phyloP scores from a whole-genome alignment of 2,797 vertebrate species.

The Enteromius thamalakanensis region DNA sequence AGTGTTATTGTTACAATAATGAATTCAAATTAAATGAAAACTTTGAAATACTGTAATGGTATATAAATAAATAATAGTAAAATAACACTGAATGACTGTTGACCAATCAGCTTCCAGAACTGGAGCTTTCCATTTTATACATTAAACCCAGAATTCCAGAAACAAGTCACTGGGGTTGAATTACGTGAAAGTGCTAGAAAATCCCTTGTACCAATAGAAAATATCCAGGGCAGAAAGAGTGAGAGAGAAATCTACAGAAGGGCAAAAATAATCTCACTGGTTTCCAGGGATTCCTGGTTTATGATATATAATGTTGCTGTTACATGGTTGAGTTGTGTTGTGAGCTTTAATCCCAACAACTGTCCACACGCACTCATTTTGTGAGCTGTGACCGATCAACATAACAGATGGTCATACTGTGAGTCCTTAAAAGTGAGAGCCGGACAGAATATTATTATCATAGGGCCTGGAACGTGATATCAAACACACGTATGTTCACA shows the following conservation, averaged over 20 bases:
- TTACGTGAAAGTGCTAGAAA: constrained; percentile 10
- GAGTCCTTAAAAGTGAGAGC: constrained; percentile 35
- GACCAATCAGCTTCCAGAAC: neutral
- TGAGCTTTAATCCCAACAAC: constrained; percentile 18
- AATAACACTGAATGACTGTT: neutral
- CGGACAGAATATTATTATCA: constrained; percentile 24
- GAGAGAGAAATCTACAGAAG: neutral
- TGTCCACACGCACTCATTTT: constrained; percentile 13
- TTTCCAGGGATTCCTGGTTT: constrained; percentile 9
- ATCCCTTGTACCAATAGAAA: constrained; percentile 1
- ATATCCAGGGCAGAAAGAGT: neutral
- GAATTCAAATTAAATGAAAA: neutral
- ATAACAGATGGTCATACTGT: constrained; percentile 37
- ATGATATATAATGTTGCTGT: constrained; percentile 6
- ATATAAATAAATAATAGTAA: neutral
- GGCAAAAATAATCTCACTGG: constrained; percentile 8
- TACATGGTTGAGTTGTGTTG: constrained; percentile 16
- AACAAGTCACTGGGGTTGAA: neutral
- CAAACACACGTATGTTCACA: neutral
- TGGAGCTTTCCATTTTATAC: neutral
- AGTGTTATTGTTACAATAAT: too few relatives aligned
- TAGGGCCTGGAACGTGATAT: neutral
- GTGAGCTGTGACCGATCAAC: neutral
- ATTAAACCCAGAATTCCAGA: neutral
- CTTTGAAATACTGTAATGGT: neutral